phyloP scores from a whole-genome alignment of 2,888 invertebrate genomes.

The Hyles lineata region DNA sequence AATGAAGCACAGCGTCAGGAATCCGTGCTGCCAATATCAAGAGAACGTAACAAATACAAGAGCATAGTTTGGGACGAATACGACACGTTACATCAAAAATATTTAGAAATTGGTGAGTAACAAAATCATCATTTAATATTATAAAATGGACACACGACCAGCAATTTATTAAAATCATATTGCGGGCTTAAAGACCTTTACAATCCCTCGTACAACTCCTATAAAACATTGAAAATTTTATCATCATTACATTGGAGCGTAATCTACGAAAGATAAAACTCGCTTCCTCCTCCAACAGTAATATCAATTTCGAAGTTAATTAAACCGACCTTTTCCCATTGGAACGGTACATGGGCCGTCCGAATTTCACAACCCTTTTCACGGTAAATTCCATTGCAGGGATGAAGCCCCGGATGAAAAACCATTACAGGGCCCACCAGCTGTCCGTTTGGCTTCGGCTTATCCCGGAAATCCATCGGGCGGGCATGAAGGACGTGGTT shows the following conservation, averaged over 20 bases:
- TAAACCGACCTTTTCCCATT: conserved; percentile 51
- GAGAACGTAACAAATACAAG: conserved; percentile 93
- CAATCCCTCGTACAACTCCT: conserved; percentile 6
- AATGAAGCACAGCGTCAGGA: conserved; percentile 94
- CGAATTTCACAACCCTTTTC: conserved; percentile 46
- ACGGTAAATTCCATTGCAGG: conserved; percentile 86
- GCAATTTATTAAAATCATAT: conserved; percentile 11
- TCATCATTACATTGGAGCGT: conserved; percentile 29
- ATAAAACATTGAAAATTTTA: conserved; percentile 30
- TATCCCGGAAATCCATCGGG: conserved; percentile 95
- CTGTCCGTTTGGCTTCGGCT: conserved; percentile 97
- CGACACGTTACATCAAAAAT: conserved; percentile 96
- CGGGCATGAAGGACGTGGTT: conserved; percentile 95
- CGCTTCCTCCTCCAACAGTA: conserved; percentile 45
- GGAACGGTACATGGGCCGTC: conserved; percentile 19
- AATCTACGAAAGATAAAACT: conserved; percentile 49
- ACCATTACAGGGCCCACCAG: conserved; percentile 98
- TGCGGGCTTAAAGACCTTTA: not conserved
- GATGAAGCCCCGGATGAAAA: conserved; percentile 96
- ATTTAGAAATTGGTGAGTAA: conserved; percentile 94
- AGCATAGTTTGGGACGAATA: conserved; percentile 96
- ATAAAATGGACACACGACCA: not conserved
- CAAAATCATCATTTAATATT: not conserved
- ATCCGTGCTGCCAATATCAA: conserved; percentile 90
- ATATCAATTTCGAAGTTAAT: conserved; percentile 63